phyloP scores from a whole-genome alignment of 2,797 vertebrate genomes.

The Anisognathus igniventris region DNA sequence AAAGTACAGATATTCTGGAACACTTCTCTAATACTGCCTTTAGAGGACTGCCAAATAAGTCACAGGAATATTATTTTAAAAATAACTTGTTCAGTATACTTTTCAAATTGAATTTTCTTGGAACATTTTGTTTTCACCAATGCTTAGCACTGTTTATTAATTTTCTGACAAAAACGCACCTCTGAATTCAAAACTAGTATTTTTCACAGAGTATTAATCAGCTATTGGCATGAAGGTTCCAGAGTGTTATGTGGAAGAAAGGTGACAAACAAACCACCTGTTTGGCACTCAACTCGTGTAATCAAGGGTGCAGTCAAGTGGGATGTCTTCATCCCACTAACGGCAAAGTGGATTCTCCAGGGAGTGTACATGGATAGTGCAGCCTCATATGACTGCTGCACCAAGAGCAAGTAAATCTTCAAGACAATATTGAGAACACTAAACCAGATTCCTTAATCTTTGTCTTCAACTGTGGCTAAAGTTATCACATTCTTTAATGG shows the following conservation, averaged over 20 bases:
- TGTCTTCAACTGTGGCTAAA: neutral
- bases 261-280: neutral
- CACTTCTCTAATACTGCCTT: neutral
- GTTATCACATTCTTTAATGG: neutral
- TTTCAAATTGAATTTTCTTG: neutral
- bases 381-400: fast-evolving
- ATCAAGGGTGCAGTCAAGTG: neutral
- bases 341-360: neutral
- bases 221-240: neutral
- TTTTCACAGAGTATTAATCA: neutral
- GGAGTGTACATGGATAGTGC: neutral
- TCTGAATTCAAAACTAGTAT: neutral
- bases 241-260: neutral
- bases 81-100: neutral
- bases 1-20: neutral
- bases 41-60: neutral
- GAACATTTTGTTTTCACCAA: neutral
- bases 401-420: neutral
- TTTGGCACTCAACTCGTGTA: neutral
- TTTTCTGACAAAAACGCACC: neutral
- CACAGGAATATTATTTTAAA: neutral
- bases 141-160: neutral
- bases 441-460: neutral
- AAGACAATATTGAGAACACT: neutral
- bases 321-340: neutral